phyloP scores from a whole-genome alignment of 2,113 vertebrate species.

The Nematolebias whitei region DNA sequence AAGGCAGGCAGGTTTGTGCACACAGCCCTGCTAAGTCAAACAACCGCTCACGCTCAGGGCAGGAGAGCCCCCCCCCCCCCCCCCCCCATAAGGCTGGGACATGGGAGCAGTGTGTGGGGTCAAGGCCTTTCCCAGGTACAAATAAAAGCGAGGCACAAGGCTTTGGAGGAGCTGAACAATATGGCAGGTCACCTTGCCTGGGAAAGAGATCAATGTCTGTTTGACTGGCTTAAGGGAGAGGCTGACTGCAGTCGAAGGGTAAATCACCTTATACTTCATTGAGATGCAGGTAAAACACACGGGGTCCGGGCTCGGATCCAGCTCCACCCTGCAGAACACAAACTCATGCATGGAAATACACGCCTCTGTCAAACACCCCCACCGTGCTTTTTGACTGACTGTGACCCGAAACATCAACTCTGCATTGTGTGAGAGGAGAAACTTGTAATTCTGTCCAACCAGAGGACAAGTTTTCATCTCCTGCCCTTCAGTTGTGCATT shows the following conservation, averaged over 20 bases:
- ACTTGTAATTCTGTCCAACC: slow-evolving; percentile 56
- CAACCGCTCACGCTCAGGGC: slow-evolving; percentile 21
- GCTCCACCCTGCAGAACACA: slow-evolving; percentile 58
- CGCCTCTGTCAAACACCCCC: no score
- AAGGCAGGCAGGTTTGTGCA: neutral
- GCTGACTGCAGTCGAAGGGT: slow-evolving; percentile 63
- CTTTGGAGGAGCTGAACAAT: slow-evolving; percentile 71
- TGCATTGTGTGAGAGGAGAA: slow-evolving; percentile 52
- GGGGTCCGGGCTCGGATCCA: slow-evolving; percentile 61
- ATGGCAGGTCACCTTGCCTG: slow-evolving; percentile 81
- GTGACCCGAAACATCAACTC: slow-evolving; percentile 49
- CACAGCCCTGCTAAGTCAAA: slow-evolving; percentile 14
- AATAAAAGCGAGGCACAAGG: slow-evolving; percentile 68
- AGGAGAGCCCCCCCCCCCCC: slow-evolving; percentile 33
- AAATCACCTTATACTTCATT: slow-evolving; percentile 76
- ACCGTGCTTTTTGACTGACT: slow-evolving; percentile 12
- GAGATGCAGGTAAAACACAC: slow-evolving; percentile 78
- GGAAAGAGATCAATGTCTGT: slow-evolving; percentile 81
- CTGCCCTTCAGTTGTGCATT: slow-evolving; percentile 59
- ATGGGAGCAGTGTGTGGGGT: slow-evolving; percentile 72
- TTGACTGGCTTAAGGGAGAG: slow-evolving; percentile 70
- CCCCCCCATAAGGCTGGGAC: slow-evolving; percentile 39
- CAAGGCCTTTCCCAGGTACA: slow-evolving; percentile 75
- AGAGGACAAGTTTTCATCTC: slow-evolving; percentile 61
- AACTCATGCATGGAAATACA: slow-evolving; percentile 24